Evolutionary conservation across 2,797 vertebrate genomes (phyloP), one percentile per base, ranked within the genome.

Genomic region (Gallinago stenura): DNA sequence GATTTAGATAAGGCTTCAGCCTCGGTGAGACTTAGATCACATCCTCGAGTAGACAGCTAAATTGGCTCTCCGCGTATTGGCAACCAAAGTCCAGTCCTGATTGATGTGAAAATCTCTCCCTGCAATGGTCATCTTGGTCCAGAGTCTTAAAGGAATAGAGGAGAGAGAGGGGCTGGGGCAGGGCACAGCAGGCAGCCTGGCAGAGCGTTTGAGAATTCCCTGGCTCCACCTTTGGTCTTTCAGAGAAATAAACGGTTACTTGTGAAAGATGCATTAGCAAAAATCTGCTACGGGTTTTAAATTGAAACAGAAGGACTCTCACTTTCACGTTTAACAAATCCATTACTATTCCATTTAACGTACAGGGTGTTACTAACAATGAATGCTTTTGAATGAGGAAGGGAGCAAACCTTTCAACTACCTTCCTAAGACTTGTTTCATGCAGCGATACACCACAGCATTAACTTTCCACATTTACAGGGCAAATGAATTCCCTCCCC

Each of bases 1-100:
- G 85, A 89, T 93, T 95, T 94, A 56, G 95, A 64, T 53, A 80
- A 78, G 76, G 72, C 61, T 93, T 77, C 83, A 84, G 51, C 66
- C 73, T 81, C 69, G 1, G 50, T 2, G 28, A 69, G 88, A 50
- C 76, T 93, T 4, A 35, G 83, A 69, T 43, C 80, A 21, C 80
- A 65, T 46, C 16, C 35, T 72, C 3, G 0, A 80, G 77, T 2
- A 80, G 81, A 35, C 70, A 53, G 50, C 72, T 95, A 65, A 95
- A 76, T 88, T 62, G 50, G 45, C 33, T 83, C 56, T 30, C 54
- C 51, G 28, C 2, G 3, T 82, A 53, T 6, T 81, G 87, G 77
- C 94, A 96, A 17, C 53, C 60, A 33, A 22, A 83, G 90, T 61
- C 61, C 88, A 72, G 62, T 43, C 26, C 77, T 73, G 90, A 92